Base-by-base conservation (phyloP, 2,888 invertebrate genomes). In the Drosophila aldrichi region DNA sequence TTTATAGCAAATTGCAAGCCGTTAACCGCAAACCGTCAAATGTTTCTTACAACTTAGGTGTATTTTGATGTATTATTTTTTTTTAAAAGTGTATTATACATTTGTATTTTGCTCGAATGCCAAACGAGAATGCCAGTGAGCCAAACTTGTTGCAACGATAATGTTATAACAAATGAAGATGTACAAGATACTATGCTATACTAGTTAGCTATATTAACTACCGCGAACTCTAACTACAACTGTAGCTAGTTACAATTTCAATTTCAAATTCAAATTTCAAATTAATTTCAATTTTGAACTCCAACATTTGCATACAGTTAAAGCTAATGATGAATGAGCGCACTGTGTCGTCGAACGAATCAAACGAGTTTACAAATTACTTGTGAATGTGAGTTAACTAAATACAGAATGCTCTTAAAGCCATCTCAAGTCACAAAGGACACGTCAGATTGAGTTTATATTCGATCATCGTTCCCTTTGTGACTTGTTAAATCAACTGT, bases 61-160 rank as follows among this genome's bases (percentile, higher is more conserved):
- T 16, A 14, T 36, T 20, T 16, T 34, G 18, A 20, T 25, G 25
- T 25, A 3, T 25, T 25, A 3, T 25, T 25, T 25, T 25, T 25
- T 51, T 20, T 34, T 49, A 22, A 60, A n/a, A 60, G 77, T 77
- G 74, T 77, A 74, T 64, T 57, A 64, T 64, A 74, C 72, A 72
- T 74, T 77, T 72, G 52, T 22, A 44, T 57, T 41, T 64, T 43
- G 49, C 59, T 59, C 43, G 34, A 63, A 59, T 51, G 44, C 46
- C 59, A 63, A 74, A 63, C 63, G 62, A 73, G 7, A 29, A 76
- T 76, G 70, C 40, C 49, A 29, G 48, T 57, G 12, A 61, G 52
- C 36, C 46, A 46, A 74, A 44, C 54, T 32, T 40, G 29, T 7
- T 34, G 20, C 32, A 67, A 52, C 51, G 38, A 48, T 51, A 51